Percentiles rank a stretch among this genome's conserved stretches.
Conservation (phyloP, 2,113 vertebrate genomes). For the Nycticorax nycticorax region DNA sequence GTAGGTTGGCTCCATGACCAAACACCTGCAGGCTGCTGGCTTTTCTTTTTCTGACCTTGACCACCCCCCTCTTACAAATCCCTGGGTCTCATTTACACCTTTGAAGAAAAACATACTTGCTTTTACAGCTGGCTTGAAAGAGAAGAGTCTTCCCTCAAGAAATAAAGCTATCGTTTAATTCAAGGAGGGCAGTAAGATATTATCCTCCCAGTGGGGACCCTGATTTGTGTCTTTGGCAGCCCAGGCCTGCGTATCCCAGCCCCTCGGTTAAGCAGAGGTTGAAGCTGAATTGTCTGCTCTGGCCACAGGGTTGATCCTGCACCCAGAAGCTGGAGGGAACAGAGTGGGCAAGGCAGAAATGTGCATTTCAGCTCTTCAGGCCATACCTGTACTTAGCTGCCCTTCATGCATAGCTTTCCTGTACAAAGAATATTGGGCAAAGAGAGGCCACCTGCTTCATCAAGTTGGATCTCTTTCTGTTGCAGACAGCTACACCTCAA, state of each 20-base stretch:
- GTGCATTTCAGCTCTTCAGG: background rate
- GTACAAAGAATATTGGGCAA: background rate
- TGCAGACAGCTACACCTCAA: background rate
- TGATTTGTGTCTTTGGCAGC: background rate
- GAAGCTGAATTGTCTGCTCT: background rate
- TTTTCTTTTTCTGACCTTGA: background rate
- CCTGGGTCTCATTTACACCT: background rate
- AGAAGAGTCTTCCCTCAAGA: background rate
- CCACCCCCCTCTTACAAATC: background rate
- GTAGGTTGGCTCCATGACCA: background rate
- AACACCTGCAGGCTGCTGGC: background rate
- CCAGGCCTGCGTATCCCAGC: fast-evolving
- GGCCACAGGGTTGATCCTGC: background rate
- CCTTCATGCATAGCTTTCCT: background rate
- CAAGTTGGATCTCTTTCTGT: background rate
- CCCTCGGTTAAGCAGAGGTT: background rate
- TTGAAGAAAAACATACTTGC: background rate
- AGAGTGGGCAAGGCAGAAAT: background rate
- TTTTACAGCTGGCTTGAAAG: background rate
- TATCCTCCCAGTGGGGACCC: background rate
- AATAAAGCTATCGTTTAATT: background rate
- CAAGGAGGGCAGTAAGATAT: background rate
- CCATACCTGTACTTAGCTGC: background rate
- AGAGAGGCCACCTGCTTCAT: background rate
- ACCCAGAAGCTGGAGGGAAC: background rate